Base-by-base conservation (phyloP, 2,113 vertebrate genomes). In the Cynopterus brachyotis region DNA sequence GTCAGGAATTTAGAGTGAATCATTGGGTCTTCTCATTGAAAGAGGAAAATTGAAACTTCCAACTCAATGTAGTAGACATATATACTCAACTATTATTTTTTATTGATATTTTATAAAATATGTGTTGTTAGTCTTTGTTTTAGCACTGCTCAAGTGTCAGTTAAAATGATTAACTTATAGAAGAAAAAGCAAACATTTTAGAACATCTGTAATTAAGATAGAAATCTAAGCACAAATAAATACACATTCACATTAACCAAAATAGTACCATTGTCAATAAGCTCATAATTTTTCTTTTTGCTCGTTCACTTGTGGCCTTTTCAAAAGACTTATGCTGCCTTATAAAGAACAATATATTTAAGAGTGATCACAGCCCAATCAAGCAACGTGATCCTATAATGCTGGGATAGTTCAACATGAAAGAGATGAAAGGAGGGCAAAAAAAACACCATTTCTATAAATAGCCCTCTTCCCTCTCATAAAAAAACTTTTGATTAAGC, bases 31-130 rank as follows among this genome's bases (percentile, higher is more conserved):
- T 87, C 9, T 40, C 50, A 76, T 70, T 89, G 28, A 92, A 85
- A 89, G 28, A 37, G 59, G 20, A 89, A 57, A 24, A 82, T 35
- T 1, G 10, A 81, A 89, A 76, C 6, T 76, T 32, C n/a, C 16
- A 55, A 85, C 81, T 92, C 86, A 93, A 50, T 50, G 4, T 93
- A 96, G 91, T 7, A 42, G 42, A 93, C 95, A 59, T 84, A 93
- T 7, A 78, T 22, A 83, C 10, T 97, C 86, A 94, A 88, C 37
- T 96, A 24, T 88, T 4, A 37, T 91, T 96, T 96, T 96, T 89
- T 89, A 62, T 93, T 96, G 93, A 60, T 96, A 97, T 96, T 96
- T 98, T 69, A 81, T 95, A 88, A 84, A 95, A 95, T 96, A 96
- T 94, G 82, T 91, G 91, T 90, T 87, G 45, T 66, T 78, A 53